Percentiles rank a stretch among this genome's conserved stretches.
Evolutionary conservation across 1,140 invertebrate species (phyloP).

Genomic region (Lasioglossum albipes): DNA sequence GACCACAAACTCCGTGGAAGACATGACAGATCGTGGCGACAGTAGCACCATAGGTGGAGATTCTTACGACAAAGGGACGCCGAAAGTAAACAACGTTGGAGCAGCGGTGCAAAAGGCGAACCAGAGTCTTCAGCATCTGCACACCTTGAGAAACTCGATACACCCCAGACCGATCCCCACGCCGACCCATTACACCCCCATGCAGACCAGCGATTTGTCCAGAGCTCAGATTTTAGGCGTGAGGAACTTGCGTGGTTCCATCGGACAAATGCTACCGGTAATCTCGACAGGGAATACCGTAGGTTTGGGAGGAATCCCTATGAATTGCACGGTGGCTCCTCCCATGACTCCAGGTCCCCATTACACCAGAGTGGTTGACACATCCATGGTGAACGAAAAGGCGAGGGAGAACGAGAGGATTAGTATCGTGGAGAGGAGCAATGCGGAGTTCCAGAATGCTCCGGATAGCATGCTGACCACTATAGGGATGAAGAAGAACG

Average conservation of each 20-base stretch:
- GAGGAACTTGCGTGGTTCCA: constrained; percentile 67
- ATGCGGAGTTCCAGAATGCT: constrained; percentile 73
- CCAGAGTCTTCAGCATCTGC: constrained; percentile 73
- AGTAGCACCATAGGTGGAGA: not conserved
- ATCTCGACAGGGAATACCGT: not conserved
- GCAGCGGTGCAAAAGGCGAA: constrained; percentile 64
- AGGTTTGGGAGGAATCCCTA: not conserved
- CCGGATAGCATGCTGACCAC: constrained; percentile 62
- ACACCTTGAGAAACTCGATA: constrained; percentile 69
- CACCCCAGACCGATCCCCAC: constrained; percentile 42
- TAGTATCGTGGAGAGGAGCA: constrained; percentile 69
- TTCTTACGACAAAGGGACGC: constrained; percentile 18
- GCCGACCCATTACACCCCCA: constrained; percentile 44
- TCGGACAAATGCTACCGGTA: constrained; percentile 54
- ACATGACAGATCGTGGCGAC: constrained; percentile 18
- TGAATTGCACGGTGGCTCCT: constrained; percentile 28
- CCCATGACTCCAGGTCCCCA: constrained; percentile 43
- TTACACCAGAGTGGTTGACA: constrained; percentile 48
- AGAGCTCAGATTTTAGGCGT: constrained; percentile 74
- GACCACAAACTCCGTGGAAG: constrained; percentile 43
- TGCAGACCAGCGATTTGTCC: constrained; percentile 56
- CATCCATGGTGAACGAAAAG: constrained; percentile 59
- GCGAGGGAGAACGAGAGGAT: constrained; percentile 50
- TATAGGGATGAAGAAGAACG: constrained; percentile 71
- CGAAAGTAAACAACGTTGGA: constrained; percentile 22